A percentile compares a stretch with the other conserved stretches of the same genome.
Conservation (phyloP, 1,140 invertebrate genomes). For the Diachasma alloeum region DNA sequence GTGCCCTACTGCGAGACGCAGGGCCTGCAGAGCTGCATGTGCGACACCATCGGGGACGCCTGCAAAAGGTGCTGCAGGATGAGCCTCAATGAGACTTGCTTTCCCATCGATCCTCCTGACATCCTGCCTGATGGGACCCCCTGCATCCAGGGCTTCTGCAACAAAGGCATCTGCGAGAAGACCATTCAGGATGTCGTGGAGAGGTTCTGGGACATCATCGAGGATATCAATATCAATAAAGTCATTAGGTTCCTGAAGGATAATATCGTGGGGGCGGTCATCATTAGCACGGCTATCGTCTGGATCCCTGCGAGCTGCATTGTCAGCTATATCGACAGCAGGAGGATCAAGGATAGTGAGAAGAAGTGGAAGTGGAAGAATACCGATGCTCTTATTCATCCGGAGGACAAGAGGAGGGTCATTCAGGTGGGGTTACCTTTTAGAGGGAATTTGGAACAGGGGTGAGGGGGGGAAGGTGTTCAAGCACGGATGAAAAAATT, state of each 20-base stretch:
- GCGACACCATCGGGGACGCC: slow-evolving; percentile 86
- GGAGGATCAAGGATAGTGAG: slow-evolving; percentile 65
- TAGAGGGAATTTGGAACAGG: not conserved
- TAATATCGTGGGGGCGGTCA: slow-evolving; percentile 90
- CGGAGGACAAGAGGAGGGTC: slow-evolving; percentile 58
- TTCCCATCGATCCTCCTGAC: slow-evolving; percentile 85
- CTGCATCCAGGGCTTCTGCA: slow-evolving; percentile 95
- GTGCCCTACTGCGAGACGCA: slow-evolving; percentile 93
- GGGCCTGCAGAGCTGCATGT: slow-evolving; percentile 92
- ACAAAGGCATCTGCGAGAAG: slow-evolving; percentile 92
- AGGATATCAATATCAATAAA: slow-evolving; percentile 95
- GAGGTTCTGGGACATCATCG: slow-evolving; percentile 95
- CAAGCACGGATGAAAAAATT: too few species aligned
- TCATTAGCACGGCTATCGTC: slow-evolving; percentile 86
- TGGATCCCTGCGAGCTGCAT: slow-evolving; percentile 91
- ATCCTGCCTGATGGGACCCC: slow-evolving; percentile 92
- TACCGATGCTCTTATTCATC: slow-evolving; percentile 61
- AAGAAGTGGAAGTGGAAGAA: slow-evolving; percentile 63
- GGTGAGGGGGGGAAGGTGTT: too few species aligned
- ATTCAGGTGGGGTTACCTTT: slow-evolving; percentile 52
- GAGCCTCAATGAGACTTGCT: slow-evolving; percentile 90
- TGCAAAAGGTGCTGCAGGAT: slow-evolving; percentile 91
- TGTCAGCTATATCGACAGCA: slow-evolving; percentile 81
- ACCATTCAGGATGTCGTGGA: slow-evolving; percentile 95
- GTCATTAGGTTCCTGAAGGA: slow-evolving; percentile 86